Base-by-base conservation (phyloP, 1,140 invertebrate genomes). In the Bombus sylvicola region DNA sequence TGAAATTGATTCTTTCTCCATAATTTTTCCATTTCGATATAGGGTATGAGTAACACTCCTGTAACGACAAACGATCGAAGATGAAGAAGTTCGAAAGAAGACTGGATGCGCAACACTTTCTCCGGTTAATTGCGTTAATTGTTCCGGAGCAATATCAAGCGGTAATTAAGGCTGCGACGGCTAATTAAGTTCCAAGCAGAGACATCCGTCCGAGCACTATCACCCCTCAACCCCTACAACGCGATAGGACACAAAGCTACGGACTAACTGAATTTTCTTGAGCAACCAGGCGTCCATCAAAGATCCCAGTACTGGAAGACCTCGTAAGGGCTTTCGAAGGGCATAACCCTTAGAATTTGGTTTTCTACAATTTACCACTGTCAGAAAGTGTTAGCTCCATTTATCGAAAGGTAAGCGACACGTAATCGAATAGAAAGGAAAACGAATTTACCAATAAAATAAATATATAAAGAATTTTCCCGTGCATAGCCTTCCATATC, bases 231-330 rank as follows among this genome's bases (percentile, higher is more conserved):
- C 90, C 88, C 92, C 89, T 88, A 88, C 87, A 86, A 89, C 90
- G 85, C 86, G 85, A 91, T 91, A 94, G 93, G 93, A 94, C 93
- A 94, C 94, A 94, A 95, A 95, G 94, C 93, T 94, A 90, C 91
- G 91, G 92, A 93, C 93, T 95, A 95, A 95, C 94, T 95, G 91
- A 95, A 95, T 95, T 95, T 95, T 95, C 95, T 95, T 95, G 94
- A 94, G 94, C 93, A 94, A 92, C 89, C 91, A 91, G 88, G 91
- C 91, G 93, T 94, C 93, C 94, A 95, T 95, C 94, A 94, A 95
- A 95, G 94, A 95, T 95, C 90, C 86, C 15, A 69, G 28, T 64
- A 76, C 83, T 86, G 28, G 89, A 90, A 90, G 86, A 80, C 41
- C 64, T 88, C 71, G 53, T 85, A 68, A 89, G 85, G 85, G 74